Conservation (phyloP, 2,113 vertebrate genomes). For the Gobius niger region DNA sequence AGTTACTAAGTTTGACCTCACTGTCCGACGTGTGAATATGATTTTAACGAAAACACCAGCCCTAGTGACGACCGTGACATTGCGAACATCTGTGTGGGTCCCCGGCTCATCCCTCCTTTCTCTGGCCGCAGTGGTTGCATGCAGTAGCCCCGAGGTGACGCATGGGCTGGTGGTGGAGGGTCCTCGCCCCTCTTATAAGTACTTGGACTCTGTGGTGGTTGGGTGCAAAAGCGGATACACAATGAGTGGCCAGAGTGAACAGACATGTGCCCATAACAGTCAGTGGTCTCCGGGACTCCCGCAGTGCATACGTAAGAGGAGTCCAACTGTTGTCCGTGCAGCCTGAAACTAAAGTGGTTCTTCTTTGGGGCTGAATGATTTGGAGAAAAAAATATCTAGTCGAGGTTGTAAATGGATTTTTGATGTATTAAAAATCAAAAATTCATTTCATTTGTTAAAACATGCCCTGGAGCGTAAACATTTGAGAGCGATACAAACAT, state of each 20-base stretch:
- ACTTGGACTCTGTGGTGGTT: neutral
- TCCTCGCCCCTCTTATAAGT: conserved; percentile 19
- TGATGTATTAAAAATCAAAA: neutral
- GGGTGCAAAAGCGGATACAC: neutral
- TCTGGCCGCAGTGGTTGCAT: conserved; percentile 27
- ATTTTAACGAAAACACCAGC: neutral
- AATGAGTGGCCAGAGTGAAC: fast-evolving
- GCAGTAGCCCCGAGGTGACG: fast-evolving
- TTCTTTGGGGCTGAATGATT: neutral
- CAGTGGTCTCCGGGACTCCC: conserved; percentile 53
- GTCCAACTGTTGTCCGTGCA: neutral
- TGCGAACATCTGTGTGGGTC: neutral
- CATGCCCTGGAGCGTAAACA: too few relatives aligned
- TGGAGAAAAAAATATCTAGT: neutral
- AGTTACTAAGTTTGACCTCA: too few relatives aligned
- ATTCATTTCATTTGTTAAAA: neutral
- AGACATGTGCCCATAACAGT: conserved; percentile 17
- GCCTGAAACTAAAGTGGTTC: neutral
- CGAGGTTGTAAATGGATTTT: neutral
- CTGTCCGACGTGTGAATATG: too few relatives aligned
- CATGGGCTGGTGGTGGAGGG: fast-evolving
- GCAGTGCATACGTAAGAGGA: conserved; percentile 53
- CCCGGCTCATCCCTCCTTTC: neutral
- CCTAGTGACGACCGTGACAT: neutral
- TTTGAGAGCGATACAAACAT: too few relatives aligned